Base-by-base conservation (phyloP, 2,797 vertebrate genomes). In the Mastacembelus armatus region DNA sequence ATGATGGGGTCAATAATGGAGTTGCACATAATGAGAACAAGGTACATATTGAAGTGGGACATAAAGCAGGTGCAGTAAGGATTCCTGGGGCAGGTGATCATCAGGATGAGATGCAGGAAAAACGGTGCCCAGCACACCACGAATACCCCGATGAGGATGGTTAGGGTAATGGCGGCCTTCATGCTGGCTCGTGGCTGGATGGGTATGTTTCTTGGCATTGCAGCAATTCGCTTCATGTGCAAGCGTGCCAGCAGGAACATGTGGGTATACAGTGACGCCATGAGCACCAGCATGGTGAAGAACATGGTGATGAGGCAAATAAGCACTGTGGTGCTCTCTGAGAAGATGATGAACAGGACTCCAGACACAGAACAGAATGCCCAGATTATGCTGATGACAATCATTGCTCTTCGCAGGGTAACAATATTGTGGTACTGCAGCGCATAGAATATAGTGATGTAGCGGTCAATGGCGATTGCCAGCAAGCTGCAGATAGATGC, bases 21-120 rank as follows among this genome's bases (percentile, higher is more conserved):
- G 79, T 98, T 98, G 68, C 96, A 98, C 97, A 98, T 98, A 85
- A 98, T 98, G 52, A 98, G 95, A 39, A 98, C 96, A 85, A 98
- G 96, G 73, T 98, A 98, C 85, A 98, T 91, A 91, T 98, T 97
- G 77, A 98, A 98, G 77, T 98, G 97, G 14, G 96, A 97, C 97
- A 98, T 98, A 88, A 98, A 98, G 66, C 97, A 98, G 45, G 96
- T 93, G 75, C 97, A 98, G 83, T 98, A 98, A 16, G 97, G 97
- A 59, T 98, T 98, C 58, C 94, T 89, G 29, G 97, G 97, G 60
- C 97, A 98, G n/a, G 94, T 95, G 87, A 98, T 96, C 71, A 98
- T 97, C 82, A 98, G 96, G 64, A 97, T 95, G 47, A 98, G 91
- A 66, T 98, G 97, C 9, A 98, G 92, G 78, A 98, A 98, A 77